Percentiles rank a stretch among this genome's conserved stretches.
These are phyloP conservation scores for Thinocorus orbignyianus DNA, from an alignment of 2,113 vertebrate genomes.

Conservation along the genomic window DNA sequence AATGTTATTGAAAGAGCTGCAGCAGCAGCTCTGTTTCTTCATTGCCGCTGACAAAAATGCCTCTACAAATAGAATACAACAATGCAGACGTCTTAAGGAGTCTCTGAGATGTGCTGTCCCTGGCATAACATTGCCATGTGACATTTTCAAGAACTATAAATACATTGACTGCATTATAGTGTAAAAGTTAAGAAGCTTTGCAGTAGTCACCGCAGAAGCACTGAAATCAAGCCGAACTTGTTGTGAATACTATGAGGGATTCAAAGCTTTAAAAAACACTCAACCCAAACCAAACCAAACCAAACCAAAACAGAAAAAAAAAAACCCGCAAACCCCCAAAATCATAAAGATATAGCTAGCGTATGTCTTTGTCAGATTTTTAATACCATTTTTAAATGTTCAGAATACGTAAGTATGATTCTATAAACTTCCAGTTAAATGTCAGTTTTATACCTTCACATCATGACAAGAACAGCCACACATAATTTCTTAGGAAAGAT, in stretches of 20 bases:
- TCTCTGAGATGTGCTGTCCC: slow-evolving; percentile 30
- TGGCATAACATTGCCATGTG: slow-evolving; percentile 39
- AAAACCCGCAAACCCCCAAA: not conserved
- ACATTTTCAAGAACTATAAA: slow-evolving; percentile 61
- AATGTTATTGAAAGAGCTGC: slow-evolving; percentile 18
- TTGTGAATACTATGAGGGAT: not conserved
- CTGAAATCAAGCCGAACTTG: slow-evolving; percentile 22
- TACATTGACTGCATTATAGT: slow-evolving; percentile 52
- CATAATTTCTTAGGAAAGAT: slow-evolving; percentile 36
- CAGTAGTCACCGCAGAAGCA: slow-evolving; percentile 34
- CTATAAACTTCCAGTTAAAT: slow-evolving; percentile 43
- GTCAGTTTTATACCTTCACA: slow-evolving; percentile 27
- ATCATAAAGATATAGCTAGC: not conserved
- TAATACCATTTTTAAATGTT: not conserved
- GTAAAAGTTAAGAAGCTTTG: slow-evolving; percentile 62
- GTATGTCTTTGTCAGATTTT: not conserved
- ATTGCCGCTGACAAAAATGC: slow-evolving; percentile 19
- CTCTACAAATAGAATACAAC: slow-evolving; percentile 53
- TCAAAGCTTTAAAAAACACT: not conserved
- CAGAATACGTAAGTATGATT: not conserved
- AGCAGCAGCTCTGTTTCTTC: slow-evolving; percentile 22
- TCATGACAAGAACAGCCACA: slow-evolving; percentile 32
- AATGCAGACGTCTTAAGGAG: slow-evolving; percentile 51
- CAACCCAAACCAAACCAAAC: not conserved
- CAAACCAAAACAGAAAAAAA: not conserved